Evolutionary conservation across 2,888 invertebrate species (phyloP), one percentile per base, ranked within the genome.

Genomic region (Clanis bilineata): DNA sequence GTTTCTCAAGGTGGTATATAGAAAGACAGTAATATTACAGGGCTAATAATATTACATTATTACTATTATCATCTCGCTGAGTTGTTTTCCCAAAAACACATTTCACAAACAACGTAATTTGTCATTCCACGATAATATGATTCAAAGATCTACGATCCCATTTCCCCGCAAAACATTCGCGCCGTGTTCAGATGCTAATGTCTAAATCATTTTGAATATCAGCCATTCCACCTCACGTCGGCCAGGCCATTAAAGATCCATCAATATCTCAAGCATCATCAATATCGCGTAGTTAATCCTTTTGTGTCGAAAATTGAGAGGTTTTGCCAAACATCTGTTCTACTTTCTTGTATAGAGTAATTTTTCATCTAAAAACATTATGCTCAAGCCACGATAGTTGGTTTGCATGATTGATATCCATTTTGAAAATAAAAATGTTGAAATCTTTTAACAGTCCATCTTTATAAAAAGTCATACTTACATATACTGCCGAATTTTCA

Each of bases 201-300:
- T 59, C 54, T 55, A 23, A 44, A 55, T 22, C 56, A 47, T 47
- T 61, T 45, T 51, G 56, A 59, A 44, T 59, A 59, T 38, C 59
- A 59, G 54, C 43, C 55, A 25, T 58, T 59, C 51, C 57, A 45
- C 58, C 54, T 23, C 59, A 41, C 62, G 62, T 69, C 68, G 67
- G 69, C 66, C 65, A 67, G 68, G 60, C 56, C 71, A 75, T 76
- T 72, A 75, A 65, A 66, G 62, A 64, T 58, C 63, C 71, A 71
- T 76, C 70, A 71, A 73, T 71, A 70, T 64, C 60, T 60, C 21
- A 63, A 67, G 55, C 64, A 58, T 39, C 45, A 56, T 55, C 43
- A 51, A 64, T 67, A 70, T 60, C 61, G 59, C 57, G 45, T 23
- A 58, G 23, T 63, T 64, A 65, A 67, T 65, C 61, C 63, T 60